Percentiles rank a stretch among this genome's conserved stretches.
Conservation (phyloP, 2,113 vertebrate species). For the Pavo muticus region DNA sequence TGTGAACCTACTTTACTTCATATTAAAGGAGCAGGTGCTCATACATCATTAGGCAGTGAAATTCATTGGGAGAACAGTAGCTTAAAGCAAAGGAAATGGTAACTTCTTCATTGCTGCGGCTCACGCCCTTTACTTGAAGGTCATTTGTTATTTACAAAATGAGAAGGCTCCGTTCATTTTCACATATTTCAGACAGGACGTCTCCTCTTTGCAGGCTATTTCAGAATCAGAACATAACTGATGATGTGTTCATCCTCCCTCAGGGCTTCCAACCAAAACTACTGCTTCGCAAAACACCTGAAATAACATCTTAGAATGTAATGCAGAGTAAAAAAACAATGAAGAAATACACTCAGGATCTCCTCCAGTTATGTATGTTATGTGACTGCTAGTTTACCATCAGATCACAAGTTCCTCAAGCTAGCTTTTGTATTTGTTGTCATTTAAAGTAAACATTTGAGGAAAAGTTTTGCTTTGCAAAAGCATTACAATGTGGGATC, state of each 20-base stretch:
- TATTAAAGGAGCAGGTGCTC: neutral
- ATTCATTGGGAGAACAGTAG: neutral
- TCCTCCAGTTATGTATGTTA: neutral
- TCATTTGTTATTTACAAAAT: neutral
- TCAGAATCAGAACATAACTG: neutral
- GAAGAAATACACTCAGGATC: neutral
- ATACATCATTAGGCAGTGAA: neutral
- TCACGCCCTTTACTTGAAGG: neutral
- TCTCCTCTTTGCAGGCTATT: neutral
- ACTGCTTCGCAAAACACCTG: neutral
- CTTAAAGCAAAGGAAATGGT: neutral
- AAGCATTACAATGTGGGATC: neutral
- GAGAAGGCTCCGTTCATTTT: neutral
- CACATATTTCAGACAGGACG: neutral
- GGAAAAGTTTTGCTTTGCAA: neutral
- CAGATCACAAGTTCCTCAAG: neutral
- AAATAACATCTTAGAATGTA: neutral
- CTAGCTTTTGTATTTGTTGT: neutral
- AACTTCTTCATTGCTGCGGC: neutral
- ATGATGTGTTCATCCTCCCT: neutral
- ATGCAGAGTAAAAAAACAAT: neutral
- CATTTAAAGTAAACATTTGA: neutral
- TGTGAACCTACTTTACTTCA: rapidly evolving
- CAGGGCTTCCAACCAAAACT: neutral
- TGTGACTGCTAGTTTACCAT: neutral